Evolutionary conservation across 2,797 vertebrate species (phyloP).

Genomic region (Pygocentrus nattereri): DNA sequence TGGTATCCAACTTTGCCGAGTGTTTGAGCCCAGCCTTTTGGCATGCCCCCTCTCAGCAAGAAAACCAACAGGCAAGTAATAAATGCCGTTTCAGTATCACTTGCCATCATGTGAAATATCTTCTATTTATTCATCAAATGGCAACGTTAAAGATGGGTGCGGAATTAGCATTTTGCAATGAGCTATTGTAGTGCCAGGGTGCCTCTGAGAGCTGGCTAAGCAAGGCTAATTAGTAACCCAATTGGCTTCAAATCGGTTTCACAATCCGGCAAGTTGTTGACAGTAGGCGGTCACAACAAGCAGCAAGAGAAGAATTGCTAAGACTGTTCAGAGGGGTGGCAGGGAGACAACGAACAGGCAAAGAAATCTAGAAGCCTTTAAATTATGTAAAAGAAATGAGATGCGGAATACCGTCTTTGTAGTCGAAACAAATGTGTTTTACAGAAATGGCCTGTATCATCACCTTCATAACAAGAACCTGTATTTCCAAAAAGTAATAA

Average conservation of each 20-base stretch:
- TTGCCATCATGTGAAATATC: constrained; percentile 26
- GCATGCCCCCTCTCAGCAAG: constrained; percentile 49
- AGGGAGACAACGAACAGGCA: constrained; percentile 44
- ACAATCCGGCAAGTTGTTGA: constrained; percentile 63
- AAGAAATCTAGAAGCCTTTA: constrained; percentile 4
- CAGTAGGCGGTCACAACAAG: constrained; percentile 63
- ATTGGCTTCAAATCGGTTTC: constrained; percentile 67
- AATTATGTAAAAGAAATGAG: constrained; percentile 14
- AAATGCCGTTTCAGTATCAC: constrained; percentile 42
- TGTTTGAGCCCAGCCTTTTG: constrained; percentile 52
- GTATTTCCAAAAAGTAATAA: not conserved
- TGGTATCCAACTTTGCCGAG: constrained; percentile 51
- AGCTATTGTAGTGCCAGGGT: constrained; percentile 50
- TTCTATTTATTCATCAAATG: constrained; percentile 47
- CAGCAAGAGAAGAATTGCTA: constrained; percentile 55
- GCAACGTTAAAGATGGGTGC: constrained; percentile 43
- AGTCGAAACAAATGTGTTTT: not conserved
- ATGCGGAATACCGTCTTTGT: not conserved
- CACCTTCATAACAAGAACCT: no score
- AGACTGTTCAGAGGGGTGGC: constrained; percentile 54
- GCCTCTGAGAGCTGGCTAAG: constrained; percentile 62
- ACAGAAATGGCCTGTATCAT: not conserved
- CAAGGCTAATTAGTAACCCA: constrained; percentile 72
- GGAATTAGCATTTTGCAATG: constrained; percentile 29
- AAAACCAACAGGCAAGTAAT: constrained; percentile 36